Base-by-base conservation (phyloP, 2,888 invertebrate species). In the Eupithecia subumbrata region DNA sequence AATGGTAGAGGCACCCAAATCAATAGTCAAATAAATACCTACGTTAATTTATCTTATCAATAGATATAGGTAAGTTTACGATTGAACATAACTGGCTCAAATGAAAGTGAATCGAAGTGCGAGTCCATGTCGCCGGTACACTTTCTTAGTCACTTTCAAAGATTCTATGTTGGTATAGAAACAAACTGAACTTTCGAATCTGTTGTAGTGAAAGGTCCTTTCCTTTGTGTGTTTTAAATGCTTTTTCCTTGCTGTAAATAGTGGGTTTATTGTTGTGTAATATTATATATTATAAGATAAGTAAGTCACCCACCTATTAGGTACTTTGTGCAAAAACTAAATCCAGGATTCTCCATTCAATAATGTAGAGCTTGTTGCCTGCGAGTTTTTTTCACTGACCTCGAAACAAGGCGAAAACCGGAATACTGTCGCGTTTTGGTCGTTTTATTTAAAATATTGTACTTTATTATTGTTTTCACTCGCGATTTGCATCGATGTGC, bases 331-430 rank as follows among this genome's bases (percentile, higher is more conserved):
- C n/a, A 25, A 56, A 56, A 52, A 37, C 56, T 56, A 18, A n/a
- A 66, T 45, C 5, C 11, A 68, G 68, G 43, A 67, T 25, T 68
- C 30, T 64, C 16, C 30, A 64, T 18, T 64, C 64, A 34, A 5
- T 45, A 45, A 68, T 40, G 40, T 40, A 68, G n/a, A 75, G 43
- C 70, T 72, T 67, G 52, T 14, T 40, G 43, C 22, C 60, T 22
- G 72, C 16, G 63, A 43, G 40, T 70, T 72, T 69, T 87, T 52
- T 83, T 87, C 81, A 81, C 80, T 83, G 81, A 84, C 84, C 84
- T 85, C 82, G 84, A 84, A 83, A 83, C 85, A 81, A 83, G 82
- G 80, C 87, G 82, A 84, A 89, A 91, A 92, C 92, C 92, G 91
- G 91, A 86, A 87, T 82, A 83, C 77, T 34, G 63, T 72, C 25